These are phyloP conservation scores for Sphaerophoria rueppellii DNA, from an alignment of 2,888 invertebrate species.

Conservation along the genomic window DNA sequence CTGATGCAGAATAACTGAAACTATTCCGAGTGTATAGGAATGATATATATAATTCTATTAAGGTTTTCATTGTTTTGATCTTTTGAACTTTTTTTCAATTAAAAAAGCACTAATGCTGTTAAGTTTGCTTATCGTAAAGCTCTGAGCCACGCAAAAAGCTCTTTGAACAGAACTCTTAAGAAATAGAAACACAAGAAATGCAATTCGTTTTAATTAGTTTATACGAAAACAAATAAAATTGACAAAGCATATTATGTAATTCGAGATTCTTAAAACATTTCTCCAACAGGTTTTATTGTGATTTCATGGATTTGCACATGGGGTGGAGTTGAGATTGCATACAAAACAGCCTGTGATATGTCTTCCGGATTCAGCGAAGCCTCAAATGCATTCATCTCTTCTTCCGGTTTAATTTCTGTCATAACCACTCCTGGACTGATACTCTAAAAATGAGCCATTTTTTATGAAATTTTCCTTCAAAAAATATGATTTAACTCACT, in stretches of 20 bases:
- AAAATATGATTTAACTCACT: conserved; percentile 74
- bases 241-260: too few relatives aligned
- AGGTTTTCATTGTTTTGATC: not conserved
- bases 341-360: conserved; percentile 77
- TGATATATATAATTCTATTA: not conserved
- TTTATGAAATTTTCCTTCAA: conserved; percentile 69
- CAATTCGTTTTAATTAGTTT: conserved; percentile 47
- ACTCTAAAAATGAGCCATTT: conserved; percentile 21
- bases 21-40: too few relatives aligned
- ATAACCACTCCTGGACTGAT: conserved; percentile 78
- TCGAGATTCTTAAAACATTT: not conserved
- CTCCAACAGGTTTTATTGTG: conserved; percentile 19
- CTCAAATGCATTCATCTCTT: conserved; percentile 5
- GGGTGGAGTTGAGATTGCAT: conserved; percentile 74
- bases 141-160: too few relatives aligned
- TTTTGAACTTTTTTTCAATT: not conserved
- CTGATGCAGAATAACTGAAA: not conserved
- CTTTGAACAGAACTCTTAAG: too few relatives aligned
- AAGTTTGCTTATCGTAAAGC: too few relatives aligned
- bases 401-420: conserved; percentile 77
- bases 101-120: conserved; percentile 5
- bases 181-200: too few relatives aligned
- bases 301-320: conserved; percentile 60
- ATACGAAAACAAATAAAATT: too few relatives aligned
- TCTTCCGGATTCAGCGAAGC: conserved; percentile 75